A percentile compares a stretch with the other conserved stretches of the same genome.
Conservation (phyloP, 2,888 invertebrate species). For the Meliscaeva auricollis region DNA sequence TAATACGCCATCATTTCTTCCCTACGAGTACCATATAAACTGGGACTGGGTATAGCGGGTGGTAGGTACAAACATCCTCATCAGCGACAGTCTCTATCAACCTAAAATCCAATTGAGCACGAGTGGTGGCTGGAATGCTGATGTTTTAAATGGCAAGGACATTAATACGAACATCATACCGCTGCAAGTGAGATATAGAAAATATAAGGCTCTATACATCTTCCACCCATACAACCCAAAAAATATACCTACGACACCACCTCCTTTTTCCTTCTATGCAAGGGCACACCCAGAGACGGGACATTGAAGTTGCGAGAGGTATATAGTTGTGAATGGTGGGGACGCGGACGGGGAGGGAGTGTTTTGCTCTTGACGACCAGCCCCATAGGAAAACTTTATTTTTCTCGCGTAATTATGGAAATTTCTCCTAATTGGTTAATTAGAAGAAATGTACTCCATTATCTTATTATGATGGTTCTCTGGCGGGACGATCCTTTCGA, state of each 20-base stretch:
- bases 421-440: conserved; percentile 75
- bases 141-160: conserved; percentile 75
- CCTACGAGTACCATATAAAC: neutral
- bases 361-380: conserved; percentile 58
- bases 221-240: conserved; percentile 9
- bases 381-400: conserved; percentile 75
- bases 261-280: neutral
- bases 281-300: neutral
- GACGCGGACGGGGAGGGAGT: neutral
- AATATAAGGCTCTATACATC: conserved; percentile 42
- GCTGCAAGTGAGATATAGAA: conserved; percentile 72
- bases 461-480: conserved; percentile 75
- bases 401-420: conserved; percentile 76
- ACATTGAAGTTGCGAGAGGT: neutral
- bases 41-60: no score
- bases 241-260: neutral
- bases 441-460: conserved; percentile 76
- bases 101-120: conserved; percentile 73
- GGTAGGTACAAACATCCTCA: conserved; percentile 65
- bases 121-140: conserved; percentile 73
- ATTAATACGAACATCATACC: conserved; percentile 73
- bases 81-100: conserved; percentile 71
- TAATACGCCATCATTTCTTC: conserved; percentile 15
- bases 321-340: neutral
- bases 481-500: conserved; percentile 75